Evolutionary conservation across 2,797 vertebrate genomes (phyloP).

Genomic region (Glyptemys insculpta): DNA sequence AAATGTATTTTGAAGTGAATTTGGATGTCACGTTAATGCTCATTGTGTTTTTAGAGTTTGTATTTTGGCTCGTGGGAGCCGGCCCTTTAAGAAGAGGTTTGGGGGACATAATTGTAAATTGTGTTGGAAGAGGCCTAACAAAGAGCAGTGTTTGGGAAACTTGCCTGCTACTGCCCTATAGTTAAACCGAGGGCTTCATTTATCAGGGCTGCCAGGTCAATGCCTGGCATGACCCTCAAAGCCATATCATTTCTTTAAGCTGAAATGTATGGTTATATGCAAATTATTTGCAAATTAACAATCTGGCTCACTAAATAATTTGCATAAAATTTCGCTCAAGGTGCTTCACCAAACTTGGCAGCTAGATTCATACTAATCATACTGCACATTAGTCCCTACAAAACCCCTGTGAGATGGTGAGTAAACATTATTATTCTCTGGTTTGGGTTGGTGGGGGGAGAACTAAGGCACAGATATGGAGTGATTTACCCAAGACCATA

Average conservation of each 20-base stretch:
- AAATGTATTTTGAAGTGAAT: accelerated
- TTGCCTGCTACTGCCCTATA: not conserved
- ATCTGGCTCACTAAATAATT: not conserved
- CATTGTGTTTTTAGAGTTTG: not conserved
- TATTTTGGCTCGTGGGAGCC: not conserved
- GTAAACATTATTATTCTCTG: not conserved
- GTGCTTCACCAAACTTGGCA: not conserved
- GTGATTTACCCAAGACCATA: not conserved
- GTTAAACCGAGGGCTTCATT: not conserved
- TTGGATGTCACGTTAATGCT: not conserved
- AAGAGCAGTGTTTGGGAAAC: not conserved
- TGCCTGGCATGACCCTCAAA: not conserved
- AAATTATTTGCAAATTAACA: not conserved
- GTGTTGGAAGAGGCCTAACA: not conserved
- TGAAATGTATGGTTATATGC: not conserved
- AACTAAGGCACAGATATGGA: not conserved
- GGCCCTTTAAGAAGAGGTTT: not conserved
- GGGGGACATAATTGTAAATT: not conserved
- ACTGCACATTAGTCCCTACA: not conserved
- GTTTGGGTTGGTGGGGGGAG: not conserved
- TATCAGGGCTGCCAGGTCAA: not conserved
- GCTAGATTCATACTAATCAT: not conserved
- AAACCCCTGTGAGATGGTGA: not conserved
- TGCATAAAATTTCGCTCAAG: not conserved
- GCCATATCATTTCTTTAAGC: not conserved